Base-by-base conservation (phyloP, 2,797 vertebrate species). In the Xiphophorus birchmanni region DNA sequence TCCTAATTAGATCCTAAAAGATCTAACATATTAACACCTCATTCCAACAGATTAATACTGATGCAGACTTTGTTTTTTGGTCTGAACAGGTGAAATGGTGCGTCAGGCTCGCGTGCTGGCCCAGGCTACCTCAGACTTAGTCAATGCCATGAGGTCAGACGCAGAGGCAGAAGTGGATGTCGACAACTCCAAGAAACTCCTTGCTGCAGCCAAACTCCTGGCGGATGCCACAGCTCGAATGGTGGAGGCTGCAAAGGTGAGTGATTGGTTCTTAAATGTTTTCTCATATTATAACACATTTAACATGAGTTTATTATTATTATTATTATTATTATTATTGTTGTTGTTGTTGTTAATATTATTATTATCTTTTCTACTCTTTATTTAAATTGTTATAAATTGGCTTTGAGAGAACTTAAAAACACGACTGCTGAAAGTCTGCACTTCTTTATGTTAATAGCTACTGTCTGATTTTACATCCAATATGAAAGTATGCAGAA, bases 161-260 rank as follows among this genome's bases (percentile, higher is more conserved):
- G 99, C 99, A 0, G 99, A 99, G 84, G 98, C 97, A 0, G 99
- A 99, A 89, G 97, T 99, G 0, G 99, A 99, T 74, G 98, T 99
- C 84, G 98, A 99, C 87, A 99, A 99, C 93, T 99, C 98, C 0
- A 99, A 99, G 94, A 99, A 99, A 90, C 96, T 99, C 10, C 95
- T 99, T 74, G 98, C 99, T 0, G 98, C 99, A 0, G 99, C 99
- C 42, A 99, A 99, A 90, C 97, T 99, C 13, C 89, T 99, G 91
- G 99, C 99, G 0, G 99, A 99, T 86, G 99, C 99, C 58, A 99
- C 99, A 0, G 99, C 99, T 73, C 96, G 98, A 76, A 99, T 99
- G 99, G 99, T 99, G 79, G 99, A 99, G 91, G 99, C 99, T 48
- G 99, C 99, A 23, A 99, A 99, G 97, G 98, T 99, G 91, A 77